Conservation (phyloP, 2,113 vertebrate species). For the Peromyscus polionotus region DNA sequence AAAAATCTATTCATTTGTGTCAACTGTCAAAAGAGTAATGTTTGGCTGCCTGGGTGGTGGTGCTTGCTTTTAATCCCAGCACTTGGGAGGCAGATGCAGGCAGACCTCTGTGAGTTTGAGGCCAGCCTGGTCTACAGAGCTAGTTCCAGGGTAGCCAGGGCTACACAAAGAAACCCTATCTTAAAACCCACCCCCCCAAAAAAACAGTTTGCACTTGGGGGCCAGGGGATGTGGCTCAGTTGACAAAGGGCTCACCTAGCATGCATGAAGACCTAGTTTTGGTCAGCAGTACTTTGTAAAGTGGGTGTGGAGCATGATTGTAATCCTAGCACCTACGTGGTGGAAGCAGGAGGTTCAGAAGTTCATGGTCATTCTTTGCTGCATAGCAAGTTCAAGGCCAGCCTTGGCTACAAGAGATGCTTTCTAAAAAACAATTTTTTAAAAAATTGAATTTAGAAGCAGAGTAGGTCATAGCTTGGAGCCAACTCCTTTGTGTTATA, state of each 20-base stretch:
- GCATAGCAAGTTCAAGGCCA: background rate
- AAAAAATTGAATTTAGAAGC: background rate
- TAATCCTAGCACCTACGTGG: background rate
- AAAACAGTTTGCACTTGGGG: background rate
- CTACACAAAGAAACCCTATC: too few relatives aligned
- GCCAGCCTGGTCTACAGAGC: too few relatives aligned
- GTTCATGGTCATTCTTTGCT: background rate
- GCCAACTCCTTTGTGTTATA: background rate
- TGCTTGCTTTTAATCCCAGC: background rate
- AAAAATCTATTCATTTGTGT: background rate
- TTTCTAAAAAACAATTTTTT: background rate
- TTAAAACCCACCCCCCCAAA: too few relatives aligned
- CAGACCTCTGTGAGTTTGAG: too few relatives aligned
- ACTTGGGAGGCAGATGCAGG: background rate
- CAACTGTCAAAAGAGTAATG: background rate
- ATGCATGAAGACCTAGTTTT: background rate
- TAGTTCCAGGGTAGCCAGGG: too few relatives aligned
- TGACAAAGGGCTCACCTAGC: background rate
- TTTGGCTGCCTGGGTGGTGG: too few relatives aligned
- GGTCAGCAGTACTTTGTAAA: background rate
- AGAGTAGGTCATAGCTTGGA: background rate
- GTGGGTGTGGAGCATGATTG: background rate
- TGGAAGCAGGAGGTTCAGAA: background rate
- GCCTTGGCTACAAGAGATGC: background rate
- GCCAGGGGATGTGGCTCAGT: background rate